phyloP scores from a whole-genome alignment of 37 sponge, comb jelly and placozoan genomes.

The Aplysina aerophoba region DNA sequence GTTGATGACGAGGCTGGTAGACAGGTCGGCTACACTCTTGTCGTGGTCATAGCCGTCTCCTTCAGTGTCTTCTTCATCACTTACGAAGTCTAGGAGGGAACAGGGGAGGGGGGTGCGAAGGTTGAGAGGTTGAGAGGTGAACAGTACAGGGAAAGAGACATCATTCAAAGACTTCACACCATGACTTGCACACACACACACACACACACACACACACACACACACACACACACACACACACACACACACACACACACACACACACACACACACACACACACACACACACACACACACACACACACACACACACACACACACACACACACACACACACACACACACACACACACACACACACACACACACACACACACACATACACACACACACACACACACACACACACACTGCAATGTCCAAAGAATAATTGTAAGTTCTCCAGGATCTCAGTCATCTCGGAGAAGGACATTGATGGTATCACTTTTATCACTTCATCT shows the following conservation, averaged over 20 bases:
- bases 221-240: constrained; percentile 21
- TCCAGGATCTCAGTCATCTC: constrained; percentile 55
- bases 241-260: constrained; percentile 28
- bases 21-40: constrained; percentile 26
- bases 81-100: neutral
- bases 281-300: constrained; percentile 7
- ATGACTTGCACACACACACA: too few species aligned
- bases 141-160: too few species aligned
- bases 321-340: constrained; percentile 28
- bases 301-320: constrained; percentile 21
- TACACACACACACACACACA: constrained; percentile 22
- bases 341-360: constrained; percentile 21
- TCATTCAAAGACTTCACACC: too few species aligned
- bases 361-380: constrained; percentile 8
- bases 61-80: constrained; percentile 31
- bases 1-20: constrained; percentile 21
- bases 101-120: neutral
- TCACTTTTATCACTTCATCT: constrained; percentile 38
- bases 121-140: too few species aligned
- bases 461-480: constrained; percentile 59
- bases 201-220: too few species aligned
- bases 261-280: constrained; percentile 21
- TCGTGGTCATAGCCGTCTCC: neutral
- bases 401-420: constrained; percentile 58
- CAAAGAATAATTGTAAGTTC: constrained; percentile 64